Evolutionary conservation across 1,140 invertebrate species (phyloP), one percentile per base, ranked within the genome.

Genomic region (Drosophila burlai): DNA sequence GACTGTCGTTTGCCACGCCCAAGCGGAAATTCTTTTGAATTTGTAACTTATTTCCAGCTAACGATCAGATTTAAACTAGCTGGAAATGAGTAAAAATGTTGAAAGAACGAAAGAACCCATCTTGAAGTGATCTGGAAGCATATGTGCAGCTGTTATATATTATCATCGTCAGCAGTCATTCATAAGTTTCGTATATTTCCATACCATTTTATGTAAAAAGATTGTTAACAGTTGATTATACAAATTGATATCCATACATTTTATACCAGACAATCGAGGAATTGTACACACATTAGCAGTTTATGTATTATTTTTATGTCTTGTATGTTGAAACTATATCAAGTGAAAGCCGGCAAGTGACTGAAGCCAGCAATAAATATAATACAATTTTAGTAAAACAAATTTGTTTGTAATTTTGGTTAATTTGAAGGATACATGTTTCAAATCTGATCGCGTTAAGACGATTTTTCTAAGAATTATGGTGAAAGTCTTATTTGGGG

Each of bases 11-110:
- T 15, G 61, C 78, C 45, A 87, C 83, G 15, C 79, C 83, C 1
- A 84, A 80, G 40, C 63, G 83, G 26, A 92, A 92, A 60, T 92
- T 92, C 71, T 80, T 92, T 76, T 83, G 18, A 74, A 3, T 57
- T 57, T 15, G 1, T 6, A 9, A n/a, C 21, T 57, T 4, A 16
- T 24, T 26, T 26, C 9, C 1, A 40, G 5, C 9, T 21, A 54
- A 34, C 11, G 11, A 36, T 36, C 7, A 4, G 4, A 55, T 38
- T 24, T 16, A 38, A 38, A 9, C n/a, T 55, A 24, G 0, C 18
- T 16, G 52, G 8, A 29, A 50, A 29, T 50, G 16, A 11, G 16
- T 29, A n/a, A 11, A n/a, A 50, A n/a, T 6, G 4, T 26, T 1
- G 26, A 24, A 29, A 1, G 47, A n/a, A 21, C n/a, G 2, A 3